Evolutionary conservation across 2,888 invertebrate species (phyloP).

Genomic region (Watsonalla binaria): DNA sequence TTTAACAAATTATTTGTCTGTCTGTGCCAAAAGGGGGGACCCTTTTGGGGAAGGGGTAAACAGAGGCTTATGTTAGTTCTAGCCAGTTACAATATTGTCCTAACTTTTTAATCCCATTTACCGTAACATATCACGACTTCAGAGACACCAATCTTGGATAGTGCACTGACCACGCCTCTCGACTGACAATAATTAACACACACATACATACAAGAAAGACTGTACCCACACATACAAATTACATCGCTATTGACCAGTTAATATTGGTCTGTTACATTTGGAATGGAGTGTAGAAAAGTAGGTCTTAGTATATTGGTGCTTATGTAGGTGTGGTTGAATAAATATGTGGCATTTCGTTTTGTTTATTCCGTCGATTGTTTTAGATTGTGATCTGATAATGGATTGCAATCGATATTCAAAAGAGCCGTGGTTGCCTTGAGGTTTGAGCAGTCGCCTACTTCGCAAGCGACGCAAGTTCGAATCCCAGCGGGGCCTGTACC

Average conservation of each 20-base stretch:
- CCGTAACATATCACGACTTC: conserved; percentile 16
- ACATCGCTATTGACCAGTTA: neutral
- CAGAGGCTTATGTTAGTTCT: neutral
- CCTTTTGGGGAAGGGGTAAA: too few species aligned
- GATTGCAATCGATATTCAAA: neutral
- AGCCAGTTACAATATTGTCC: neutral
- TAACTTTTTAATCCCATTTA: neutral
- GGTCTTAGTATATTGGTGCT: neutral
- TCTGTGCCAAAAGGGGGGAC: too few species aligned
- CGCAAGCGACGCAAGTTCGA: too few species aligned
- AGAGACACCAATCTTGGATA: conserved; percentile 40
- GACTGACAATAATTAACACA: conserved; percentile 44
- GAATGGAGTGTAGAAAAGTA: neutral
- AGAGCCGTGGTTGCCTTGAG: neutral
- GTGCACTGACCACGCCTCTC: conserved; percentile 46
- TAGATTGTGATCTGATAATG: neutral
- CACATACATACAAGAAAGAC: conserved; percentile 11
- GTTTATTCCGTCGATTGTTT: neutral
- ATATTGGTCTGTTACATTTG: neutral
- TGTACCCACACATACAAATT: conserved; percentile 4
- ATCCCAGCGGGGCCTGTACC: too few species aligned
- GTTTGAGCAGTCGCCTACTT: too few species aligned
- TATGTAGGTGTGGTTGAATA: neutral
- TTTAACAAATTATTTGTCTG: too few species aligned
- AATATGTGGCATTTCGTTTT: neutral